These are phyloP conservation scores for Mystacides longicornis DNA, from an alignment of 2,888 invertebrate genomes.

Conservation along the genomic window DNA sequence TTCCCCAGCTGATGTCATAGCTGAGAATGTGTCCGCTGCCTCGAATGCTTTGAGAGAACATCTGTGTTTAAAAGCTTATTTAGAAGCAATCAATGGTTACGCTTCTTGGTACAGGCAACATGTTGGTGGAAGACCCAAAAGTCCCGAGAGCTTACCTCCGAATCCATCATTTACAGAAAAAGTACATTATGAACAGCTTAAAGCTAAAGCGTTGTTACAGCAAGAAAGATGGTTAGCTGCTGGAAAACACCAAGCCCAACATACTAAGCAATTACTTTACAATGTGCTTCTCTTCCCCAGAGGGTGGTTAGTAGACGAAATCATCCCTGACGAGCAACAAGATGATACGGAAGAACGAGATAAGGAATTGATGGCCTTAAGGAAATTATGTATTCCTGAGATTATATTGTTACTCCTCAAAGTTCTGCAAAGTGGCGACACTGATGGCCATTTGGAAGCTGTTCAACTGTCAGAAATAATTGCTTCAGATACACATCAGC, in stretches of 20 bases:
- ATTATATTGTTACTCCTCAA: slow-evolving; percentile 69
- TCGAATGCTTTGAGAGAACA: slow-evolving; percentile 65
- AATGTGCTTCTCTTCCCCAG: slow-evolving; percentile 85
- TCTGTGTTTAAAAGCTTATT: slow-evolving; percentile 79
- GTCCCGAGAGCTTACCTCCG: slow-evolving; percentile 51
- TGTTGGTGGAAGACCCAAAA: slow-evolving; percentile 70
- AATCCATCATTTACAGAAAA: slow-evolving; percentile 76
- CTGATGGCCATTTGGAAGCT: slow-evolving; percentile 63
- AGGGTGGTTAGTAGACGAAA: slow-evolving; percentile 80
- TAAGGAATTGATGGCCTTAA: slow-evolving; percentile 66
- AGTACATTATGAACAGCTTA: slow-evolving; percentile 79
- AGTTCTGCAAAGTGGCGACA: slow-evolving; percentile 68
- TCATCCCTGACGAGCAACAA: slow-evolving; percentile 42
- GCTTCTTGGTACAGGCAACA: slow-evolving; percentile 83
- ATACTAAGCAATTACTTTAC: slow-evolving; percentile 70
- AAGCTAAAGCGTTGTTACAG: slow-evolving; percentile 72
- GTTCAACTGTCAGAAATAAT: slow-evolving; percentile 70
- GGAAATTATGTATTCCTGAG: slow-evolving; percentile 80
- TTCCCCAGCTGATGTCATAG: slow-evolving; percentile 37
- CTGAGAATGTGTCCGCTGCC: slow-evolving; percentile 36
- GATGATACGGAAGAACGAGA: slow-evolving; percentile 46
- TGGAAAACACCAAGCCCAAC: slow-evolving; percentile 63
- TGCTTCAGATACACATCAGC: slow-evolving; percentile 66
- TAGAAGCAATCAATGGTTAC: slow-evolving; percentile 82
- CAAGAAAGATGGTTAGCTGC: slow-evolving; percentile 66